Base-by-base conservation (phyloP, 2,888 invertebrate genomes). In the Proisotoma minuta region DNA sequence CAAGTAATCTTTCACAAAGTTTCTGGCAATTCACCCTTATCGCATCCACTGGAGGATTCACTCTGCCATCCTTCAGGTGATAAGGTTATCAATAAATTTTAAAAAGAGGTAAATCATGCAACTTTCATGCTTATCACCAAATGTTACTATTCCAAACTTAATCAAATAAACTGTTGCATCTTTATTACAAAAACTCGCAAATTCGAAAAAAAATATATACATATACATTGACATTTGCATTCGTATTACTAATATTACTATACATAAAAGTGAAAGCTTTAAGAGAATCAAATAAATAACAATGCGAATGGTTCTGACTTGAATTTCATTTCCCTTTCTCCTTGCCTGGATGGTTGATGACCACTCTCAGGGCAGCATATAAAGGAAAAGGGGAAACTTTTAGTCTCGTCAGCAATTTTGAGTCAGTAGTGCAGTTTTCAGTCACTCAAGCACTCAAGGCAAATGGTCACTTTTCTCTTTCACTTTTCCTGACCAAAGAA, bases 401-500 rank as follows among this genome's bases (percentile, higher is more conserved):
- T 52, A 49, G 62, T 54, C 24, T 53, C 48, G 53, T 62, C 58
- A 62, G 62, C 62, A 59, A 62, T 59, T 62, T 62, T 47, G 56
- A 56, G 43, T 56, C 56, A 56, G 24, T 56, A 20, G 26, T 20
- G 48, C 62, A 43, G 59, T 58, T 62, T 62, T 57, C 58, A 62
- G 62, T 62, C 62, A 62, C 62, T 62, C 62, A 62, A 62, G 58
- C 62, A 62, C 62, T 62, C 62, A 51, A 26, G 20, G 26, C 59
- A 59, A 51, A 59, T 59, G 52, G 43, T 59, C 40, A 59, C 52
- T 52, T 58, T 43, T 40, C 40, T 52, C 40, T 59, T 52, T 43
- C 10, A n/a, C 43, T 34, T 34, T 34, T 34, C 20, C 43, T n/a
- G n/a, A n/a, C n/a, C n/a, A n/a, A n/a, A n/a, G 34, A 34, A 27